These are phyloP conservation scores for Aramus guarauna DNA, from an alignment of 2,113 vertebrate species.

Conservation along the genomic window DNA sequence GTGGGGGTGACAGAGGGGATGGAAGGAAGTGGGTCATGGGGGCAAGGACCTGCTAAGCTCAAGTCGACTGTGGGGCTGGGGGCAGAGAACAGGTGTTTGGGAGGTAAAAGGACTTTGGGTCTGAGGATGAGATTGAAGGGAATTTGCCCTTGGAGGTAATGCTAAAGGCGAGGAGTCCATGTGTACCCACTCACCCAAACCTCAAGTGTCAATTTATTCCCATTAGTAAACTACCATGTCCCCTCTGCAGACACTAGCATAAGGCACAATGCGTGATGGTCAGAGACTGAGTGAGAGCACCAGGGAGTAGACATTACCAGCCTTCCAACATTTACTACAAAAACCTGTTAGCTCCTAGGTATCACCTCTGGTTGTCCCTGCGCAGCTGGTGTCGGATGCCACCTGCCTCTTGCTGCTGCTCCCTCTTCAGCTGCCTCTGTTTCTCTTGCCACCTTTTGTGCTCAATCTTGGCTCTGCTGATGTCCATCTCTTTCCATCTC, in stretches of 20 bases:
- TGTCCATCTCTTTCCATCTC: neutral
- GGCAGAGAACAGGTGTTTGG: neutral
- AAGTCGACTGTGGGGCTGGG: neutral
- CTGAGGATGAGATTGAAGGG: neutral
- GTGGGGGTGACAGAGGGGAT: neutral
- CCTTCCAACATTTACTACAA: neutral
- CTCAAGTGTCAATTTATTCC: neutral
- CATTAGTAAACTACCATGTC: neutral
- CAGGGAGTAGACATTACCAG: neutral
- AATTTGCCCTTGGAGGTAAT: neutral
- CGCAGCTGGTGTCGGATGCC: neutral
- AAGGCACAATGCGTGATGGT: neutral
- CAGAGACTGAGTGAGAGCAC: neutral
- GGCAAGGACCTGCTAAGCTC: neutral
- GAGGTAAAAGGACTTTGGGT: neutral
- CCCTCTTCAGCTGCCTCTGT: constrained; percentile 17
- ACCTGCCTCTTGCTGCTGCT: constrained; percentile 24
- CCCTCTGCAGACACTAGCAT: neutral
- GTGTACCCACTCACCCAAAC: neutral
- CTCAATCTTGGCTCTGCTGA: neutral
- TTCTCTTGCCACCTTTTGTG: constrained; percentile 18
- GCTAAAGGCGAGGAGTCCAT: neutral
- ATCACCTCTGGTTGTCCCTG: constrained; percentile 39
- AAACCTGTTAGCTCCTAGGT: neutral
- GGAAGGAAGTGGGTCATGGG: neutral